phyloP scores from a whole-genome alignment of 2,888 invertebrate genomes.

The Torymus auratus region DNA sequence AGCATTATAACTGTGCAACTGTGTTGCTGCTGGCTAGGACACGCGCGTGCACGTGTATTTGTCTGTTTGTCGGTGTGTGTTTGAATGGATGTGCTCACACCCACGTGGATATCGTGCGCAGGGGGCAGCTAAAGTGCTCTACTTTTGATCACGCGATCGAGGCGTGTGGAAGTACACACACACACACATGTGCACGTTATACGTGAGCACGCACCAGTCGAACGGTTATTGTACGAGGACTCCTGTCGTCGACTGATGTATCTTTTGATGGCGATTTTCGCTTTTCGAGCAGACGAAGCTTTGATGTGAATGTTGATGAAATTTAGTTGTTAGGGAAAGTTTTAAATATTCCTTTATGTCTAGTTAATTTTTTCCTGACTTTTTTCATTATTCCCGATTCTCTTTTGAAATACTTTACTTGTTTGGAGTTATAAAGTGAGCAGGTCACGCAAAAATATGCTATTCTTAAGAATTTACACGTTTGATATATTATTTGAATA shows the following conservation, averaged over 20 bases:
- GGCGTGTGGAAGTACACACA: background rate
- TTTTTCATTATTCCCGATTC: too few species aligned
- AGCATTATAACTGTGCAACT: constrained; percentile 27
- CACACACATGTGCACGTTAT: too few species aligned
- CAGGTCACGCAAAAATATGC: too few species aligned
- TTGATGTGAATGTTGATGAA: background rate
- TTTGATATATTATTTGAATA: too few species aligned
- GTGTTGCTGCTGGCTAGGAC: background rate
- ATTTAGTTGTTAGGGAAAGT: too few species aligned
- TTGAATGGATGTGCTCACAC: background rate
- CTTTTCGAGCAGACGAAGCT: background rate
- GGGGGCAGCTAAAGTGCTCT: constrained; percentile 44
- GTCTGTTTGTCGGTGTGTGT: background rate
- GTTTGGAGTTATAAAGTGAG: too few species aligned
- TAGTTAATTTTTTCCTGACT: too few species aligned
- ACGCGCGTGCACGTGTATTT: background rate
- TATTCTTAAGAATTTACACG: too few species aligned
- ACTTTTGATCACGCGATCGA: constrained; percentile 54
- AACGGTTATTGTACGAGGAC: background rate
- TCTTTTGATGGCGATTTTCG: constrained; percentile 16
- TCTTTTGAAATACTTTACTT: too few species aligned
- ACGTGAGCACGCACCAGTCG: background rate
- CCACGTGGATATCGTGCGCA: constrained; percentile 29
- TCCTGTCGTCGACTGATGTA: background rate
- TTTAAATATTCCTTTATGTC: too few species aligned